Base-by-base conservation (phyloP, 2,113 vertebrate genomes). In the Melanotaenia duboulayi region DNA sequence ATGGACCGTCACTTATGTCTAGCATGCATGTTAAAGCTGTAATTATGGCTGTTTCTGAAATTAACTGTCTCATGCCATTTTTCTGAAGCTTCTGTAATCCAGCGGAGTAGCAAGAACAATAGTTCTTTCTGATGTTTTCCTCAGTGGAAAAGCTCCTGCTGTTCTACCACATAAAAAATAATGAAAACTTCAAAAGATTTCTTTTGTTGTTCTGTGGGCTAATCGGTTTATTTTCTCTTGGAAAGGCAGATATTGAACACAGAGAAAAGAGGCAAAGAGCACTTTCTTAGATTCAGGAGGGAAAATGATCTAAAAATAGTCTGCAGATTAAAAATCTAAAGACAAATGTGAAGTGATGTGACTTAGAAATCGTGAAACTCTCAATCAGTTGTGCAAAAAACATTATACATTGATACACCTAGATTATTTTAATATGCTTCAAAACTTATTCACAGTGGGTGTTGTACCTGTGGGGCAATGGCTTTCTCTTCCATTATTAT, bases 401-500 rank as follows among this genome's bases (percentile, higher is more conserved):
- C 4, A 48, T 17, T 4, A 4, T 6, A 28, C 4, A 16, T 48
- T 35, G 17, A 58, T 46, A 11, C 37, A 23, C 6, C 13, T 13
- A 22, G 9, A 39, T 4, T 19, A 17, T 61, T 25, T 14, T n/a
- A n/a, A 11, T 44, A 23, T 16, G 19, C 40, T 56, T 50, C 3
- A 22, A 75, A 35, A 44, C 12, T 37, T 32, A 42, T 51, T 3
- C 19, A 56, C 5, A 50, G 22, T 44, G 12, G 8, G 10, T 54
- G 20, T 20, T 11, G 19, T 89, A 92, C 90, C 90, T 90, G 86
- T 72, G 12, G 67, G 50, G 40, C 32, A 32, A 13, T 85, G 81
- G 57, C 16, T 32, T 59, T 89, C 90, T 77, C 78, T 92, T 40
- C 86, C 66, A 57, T 63, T 65, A 9, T 84, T 76, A 82, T 92